Base-by-base conservation (phyloP, 2,113 vertebrate species). In the Haemorhous mexicanus region DNA sequence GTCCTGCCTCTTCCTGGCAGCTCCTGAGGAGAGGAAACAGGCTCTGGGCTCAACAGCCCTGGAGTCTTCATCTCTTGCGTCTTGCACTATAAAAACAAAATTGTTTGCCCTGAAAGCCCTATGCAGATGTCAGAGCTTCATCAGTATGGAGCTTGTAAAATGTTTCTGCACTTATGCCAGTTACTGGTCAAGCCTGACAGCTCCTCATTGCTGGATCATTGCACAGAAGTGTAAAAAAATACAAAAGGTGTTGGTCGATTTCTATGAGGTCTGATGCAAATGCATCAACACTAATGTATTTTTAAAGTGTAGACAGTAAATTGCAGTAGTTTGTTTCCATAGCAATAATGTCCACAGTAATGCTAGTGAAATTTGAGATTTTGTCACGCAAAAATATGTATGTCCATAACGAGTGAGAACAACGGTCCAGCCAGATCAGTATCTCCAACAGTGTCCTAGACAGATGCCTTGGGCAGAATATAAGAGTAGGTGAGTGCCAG, bases 311-410 rank as follows among this genome's bases (percentile, higher is more conserved):
- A 87, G 76, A 43, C 17, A 68, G 69, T 78, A 82, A 96, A 92
- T 79, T 75, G 62, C 93, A 66, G 62, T 32, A 53, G 46, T 16
- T 81, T 50, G 91, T 95, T 96, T 93, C 90, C 90, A 93, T 84
- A 67, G 95, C 76, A 86, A 93, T 67, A 37, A 22, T 75, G 49
- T 72, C 20, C 17, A 62, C 47, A 89, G 76, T 56, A 75, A 33
- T 84, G 56, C 26, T 72, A 75, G 32, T 89, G 76, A 84, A 90
- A 94, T 63, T 27, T 77, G 64, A 56, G 66, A 39, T 81, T 82
- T 58, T 94, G 41, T 85, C 72, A 73, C 32, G 50, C 46, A 27
- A 49, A 85, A 93, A 66, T 64, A 52, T 35, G 3, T 0, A 23
- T 41, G n/a, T 83, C 63, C 37, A 7, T 37, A 49, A 67, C 0